Evolutionary conservation across 2,113 vertebrate species (phyloP), one percentile per base, ranked within the genome.

Genomic region (Cisticola juncidis): DNA sequence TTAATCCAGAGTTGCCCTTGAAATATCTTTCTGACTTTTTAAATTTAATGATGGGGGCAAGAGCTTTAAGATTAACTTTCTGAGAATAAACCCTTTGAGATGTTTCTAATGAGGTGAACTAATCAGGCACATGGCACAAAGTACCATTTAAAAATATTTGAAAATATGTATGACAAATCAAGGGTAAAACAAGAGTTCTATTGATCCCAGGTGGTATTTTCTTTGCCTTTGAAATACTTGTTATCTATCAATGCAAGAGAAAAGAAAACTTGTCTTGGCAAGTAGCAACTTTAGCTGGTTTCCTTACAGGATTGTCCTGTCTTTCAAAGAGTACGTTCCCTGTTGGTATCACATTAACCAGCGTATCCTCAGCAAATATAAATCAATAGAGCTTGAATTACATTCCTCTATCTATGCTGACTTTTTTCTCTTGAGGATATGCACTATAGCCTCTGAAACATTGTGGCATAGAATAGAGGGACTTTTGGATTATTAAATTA

Each of bases 401-500:
- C 48, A 50, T 85, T 94, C 29, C 72, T 84, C 38, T 44, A 88
- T 31, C 56, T 87, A 12, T 58, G 28, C 12, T 79, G 65, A 79
- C n/a, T 82, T 92, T 29, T 87, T 23, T 69, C 61, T 84, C 45
- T 69, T 81, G 54, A 61, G 70, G 9, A 69, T 89, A 61, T 42
- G 33, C 9, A 40, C 36, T 73, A 51, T 36, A 79, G 56, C 29
- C 45, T 71, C 80, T 84, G 61, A 86, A 94, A 86, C 31, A 77
- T 88, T 79, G 51, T 6, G 11, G 61, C n/a, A 64, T 61, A 65
- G 57, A 85, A 65, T 58, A 79, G 36, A 77, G 45, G 12, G 35
- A n/a, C 22, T 95, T 92, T 42, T 66, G 62, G 84, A 87, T 95
- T 92, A 87, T 89, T 85, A 72, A 91, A 85, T 85, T 69, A 85